A percentile compares a stretch with the other conserved stretches of the same genome.
phyloP scores from a whole-genome alignment of 2,113 vertebrate species.

The Toxotes chatareus region DNA sequence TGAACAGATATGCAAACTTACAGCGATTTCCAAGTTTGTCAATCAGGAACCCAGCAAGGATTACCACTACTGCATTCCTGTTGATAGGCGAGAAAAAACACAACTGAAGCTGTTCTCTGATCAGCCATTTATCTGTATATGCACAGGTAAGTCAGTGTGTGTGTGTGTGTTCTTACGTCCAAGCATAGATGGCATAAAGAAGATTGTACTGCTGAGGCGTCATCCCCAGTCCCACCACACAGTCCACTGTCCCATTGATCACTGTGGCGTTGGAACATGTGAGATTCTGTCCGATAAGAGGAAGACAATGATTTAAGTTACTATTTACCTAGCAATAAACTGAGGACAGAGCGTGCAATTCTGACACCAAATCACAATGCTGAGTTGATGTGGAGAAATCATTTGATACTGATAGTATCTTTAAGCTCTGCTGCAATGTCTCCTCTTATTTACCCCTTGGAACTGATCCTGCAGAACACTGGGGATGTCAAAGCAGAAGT shows the following conservation, averaged over 20 bases:
- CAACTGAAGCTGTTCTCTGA: neutral
- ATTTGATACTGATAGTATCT: neutral
- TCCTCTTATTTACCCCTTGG: constrained; percentile 82
- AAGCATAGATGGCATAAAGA: constrained; percentile 86
- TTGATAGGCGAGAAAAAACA: constrained; percentile 16
- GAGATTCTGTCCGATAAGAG: constrained; percentile 79
- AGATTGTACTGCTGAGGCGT: constrained; percentile 88
- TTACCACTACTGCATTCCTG: constrained; percentile 87
- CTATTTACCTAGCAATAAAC: neutral
- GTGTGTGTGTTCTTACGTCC: constrained; percentile 79
- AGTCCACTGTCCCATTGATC: constrained; percentile 75
- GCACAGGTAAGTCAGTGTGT: neutral
- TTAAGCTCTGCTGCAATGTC: neutral
- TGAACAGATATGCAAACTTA: constrained; percentile 68
- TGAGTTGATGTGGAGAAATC: neutral
- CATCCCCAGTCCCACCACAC: constrained; percentile 87
- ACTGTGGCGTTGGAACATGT: constrained; percentile 83
- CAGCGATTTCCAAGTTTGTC: constrained; percentile 89
- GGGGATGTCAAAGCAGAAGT: constrained; percentile 89
- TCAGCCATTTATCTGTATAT: neutral
- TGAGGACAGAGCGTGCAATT: neutral
- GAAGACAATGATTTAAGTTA: neutral
- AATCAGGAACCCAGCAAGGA: constrained; percentile 87
- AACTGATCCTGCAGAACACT: constrained; percentile 88
- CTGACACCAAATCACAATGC: neutral